Conservation (phyloP, 2,113 vertebrate genomes). For the Pelecanus crispus region DNA sequence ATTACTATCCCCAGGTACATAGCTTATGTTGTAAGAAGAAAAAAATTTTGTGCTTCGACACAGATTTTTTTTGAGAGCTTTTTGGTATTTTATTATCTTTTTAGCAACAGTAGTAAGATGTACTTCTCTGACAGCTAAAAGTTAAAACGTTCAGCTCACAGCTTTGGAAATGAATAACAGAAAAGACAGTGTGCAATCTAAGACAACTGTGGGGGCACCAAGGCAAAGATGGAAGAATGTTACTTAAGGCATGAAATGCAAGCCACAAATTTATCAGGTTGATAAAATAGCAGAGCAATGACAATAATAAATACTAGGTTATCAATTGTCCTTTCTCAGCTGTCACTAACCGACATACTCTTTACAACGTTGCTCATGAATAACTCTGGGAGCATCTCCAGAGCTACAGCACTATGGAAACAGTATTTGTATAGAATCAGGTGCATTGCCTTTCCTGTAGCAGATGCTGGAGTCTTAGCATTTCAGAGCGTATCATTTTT, state of each 20-base stretch:
- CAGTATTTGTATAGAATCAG: neutral
- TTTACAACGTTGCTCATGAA: neutral
- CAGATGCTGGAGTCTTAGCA: neutral
- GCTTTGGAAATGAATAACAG: neutral
- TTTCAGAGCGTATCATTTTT: neutral
- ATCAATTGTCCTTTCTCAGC: neutral
- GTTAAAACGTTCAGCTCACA: neutral
- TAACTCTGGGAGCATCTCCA: neutral
- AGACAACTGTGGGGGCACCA: neutral
- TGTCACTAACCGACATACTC: neutral
- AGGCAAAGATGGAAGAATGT: neutral
- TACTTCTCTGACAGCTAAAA: neutral
- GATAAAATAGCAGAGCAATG: neutral
- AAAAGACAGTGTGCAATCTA: neutral
- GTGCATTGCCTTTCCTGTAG: neutral
- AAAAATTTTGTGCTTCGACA: neutral
- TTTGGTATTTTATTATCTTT: neutral
- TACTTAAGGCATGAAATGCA: neutral
- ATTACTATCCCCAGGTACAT: neutral
- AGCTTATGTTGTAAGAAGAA: neutral
- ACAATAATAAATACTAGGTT: neutral
- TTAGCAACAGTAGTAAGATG: neutral
- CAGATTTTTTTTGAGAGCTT: neutral
- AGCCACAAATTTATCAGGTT: neutral
- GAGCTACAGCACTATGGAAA: neutral